A percentile compares a stretch with the other conserved stretches of the same genome.
These are phyloP conservation scores for Phylloscopus trochiloides DNA, from an alignment of 2,113 vertebrate genomes.

Conservation along the genomic window DNA sequence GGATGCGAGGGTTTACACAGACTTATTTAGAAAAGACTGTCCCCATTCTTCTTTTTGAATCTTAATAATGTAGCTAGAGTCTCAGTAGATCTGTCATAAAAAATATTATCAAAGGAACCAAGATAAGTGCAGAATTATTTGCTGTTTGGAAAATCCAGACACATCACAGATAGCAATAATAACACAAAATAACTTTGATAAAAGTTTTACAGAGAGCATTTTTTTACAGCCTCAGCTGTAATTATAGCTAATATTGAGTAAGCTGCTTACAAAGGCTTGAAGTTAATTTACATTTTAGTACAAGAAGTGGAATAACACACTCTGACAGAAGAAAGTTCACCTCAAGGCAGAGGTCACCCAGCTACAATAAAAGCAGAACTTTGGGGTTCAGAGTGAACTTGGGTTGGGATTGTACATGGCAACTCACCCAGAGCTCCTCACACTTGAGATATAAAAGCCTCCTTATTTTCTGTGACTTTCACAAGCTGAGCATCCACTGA, in stretches of 20 bases:
- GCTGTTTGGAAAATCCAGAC: slow-evolving; percentile 54
- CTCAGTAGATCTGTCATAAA: slow-evolving; percentile 10
- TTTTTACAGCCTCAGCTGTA: not conserved
- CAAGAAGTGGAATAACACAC: not conserved
- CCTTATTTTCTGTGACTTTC: not conserved
- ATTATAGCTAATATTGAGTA: slow-evolving; percentile 31
- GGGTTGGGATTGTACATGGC: not conserved
- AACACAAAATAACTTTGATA: slow-evolving; percentile 35
- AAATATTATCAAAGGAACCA: slow-evolving; percentile 30
- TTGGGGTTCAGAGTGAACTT: not conserved
- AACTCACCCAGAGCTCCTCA: not conserved
- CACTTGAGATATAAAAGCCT: rapidly evolving
- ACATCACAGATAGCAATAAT: slow-evolving; percentile 20
- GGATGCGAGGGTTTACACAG: not conserved
- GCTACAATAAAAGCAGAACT: not conserved
- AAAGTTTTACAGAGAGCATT: slow-evolving; percentile 40
- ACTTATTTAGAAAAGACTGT: not conserved
- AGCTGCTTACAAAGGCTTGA: slow-evolving; percentile 6
- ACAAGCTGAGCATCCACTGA: not conserved
- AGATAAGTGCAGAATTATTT: slow-evolving; percentile 48
- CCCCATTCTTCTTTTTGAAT: slow-evolving; percentile 19
- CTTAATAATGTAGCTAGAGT: not conserved
- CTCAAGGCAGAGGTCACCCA: not conserved
- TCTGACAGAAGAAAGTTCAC: not conserved
- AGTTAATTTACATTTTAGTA: slow-evolving; percentile 2